Evolutionary conservation across 2,888 invertebrate species (phyloP), one percentile per base, ranked within the genome.

Genomic region (Pyrochroa serraticornis): DNA sequence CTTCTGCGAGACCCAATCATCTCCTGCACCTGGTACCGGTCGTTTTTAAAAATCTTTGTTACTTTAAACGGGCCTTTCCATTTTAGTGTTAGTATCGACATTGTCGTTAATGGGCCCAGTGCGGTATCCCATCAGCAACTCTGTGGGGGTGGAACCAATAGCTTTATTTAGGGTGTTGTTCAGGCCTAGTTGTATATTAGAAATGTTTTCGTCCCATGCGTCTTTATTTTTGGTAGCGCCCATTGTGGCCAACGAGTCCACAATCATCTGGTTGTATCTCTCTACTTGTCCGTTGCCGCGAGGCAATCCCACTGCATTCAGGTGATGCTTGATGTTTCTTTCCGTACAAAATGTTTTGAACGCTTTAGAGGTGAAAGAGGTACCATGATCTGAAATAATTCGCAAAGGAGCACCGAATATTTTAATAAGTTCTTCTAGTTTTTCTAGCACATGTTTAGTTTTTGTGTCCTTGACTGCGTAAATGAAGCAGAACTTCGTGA

Each of bases 271-370:
- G 33, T 66, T 67, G 1, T 65, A 58, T 38, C 71, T 58, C 41
- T 60, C 76, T 0, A 70, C 72, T 47, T 75, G 76, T 0, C 75
- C 75, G 47, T 77, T 74, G 69, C 73, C 13, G 71, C 75, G 48
- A 7, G 67, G 55, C 46, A 64, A 49, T 8, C 61, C 59, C 7
- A 65, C 63, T 12, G 65, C 66, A 13, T 42, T 62, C 6, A 58
- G 44, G 33, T 65, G n/a, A 71, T 65, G 5, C 54, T 33, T 47
- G 22, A 22, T 22, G 22, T 22, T 22, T 22, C 22, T 22, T 5
- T 22, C 22, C 5, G 22, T 22, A 22, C 73, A 76, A 58, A 71
- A 76, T 7, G 60, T 51, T 52, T 66, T 53, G 49, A 79, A 79
- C 1, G 53, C 45, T n/a, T 67, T 55, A 1, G 75, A 72, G 0